Conservation (phyloP, 2,888 invertebrate species). For the Liodrosophila aerea region DNA sequence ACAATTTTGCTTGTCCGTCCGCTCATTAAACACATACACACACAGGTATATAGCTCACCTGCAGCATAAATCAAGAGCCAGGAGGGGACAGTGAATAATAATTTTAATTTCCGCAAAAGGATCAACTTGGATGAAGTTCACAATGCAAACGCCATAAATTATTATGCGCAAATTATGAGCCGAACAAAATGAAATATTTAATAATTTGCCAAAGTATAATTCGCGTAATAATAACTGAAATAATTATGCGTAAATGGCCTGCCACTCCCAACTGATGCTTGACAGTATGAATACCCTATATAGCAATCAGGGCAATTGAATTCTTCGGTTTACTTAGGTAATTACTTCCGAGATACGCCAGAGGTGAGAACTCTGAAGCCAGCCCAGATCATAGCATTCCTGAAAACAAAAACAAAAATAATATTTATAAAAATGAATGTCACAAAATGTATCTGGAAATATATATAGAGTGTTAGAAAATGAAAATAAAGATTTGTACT, state of each 20-base stretch:
- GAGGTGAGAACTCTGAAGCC: too few relatives aligned
- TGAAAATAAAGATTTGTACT: too few relatives aligned
- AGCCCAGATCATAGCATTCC: too few relatives aligned
- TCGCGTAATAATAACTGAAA: constrained; percentile 21
- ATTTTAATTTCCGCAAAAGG: constrained; percentile 67
- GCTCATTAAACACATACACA: constrained; percentile 55
- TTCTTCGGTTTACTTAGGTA: too few relatives aligned
- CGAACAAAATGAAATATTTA: constrained; percentile 33
- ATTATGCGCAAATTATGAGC: constrained; percentile 55
- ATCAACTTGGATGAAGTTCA: constrained; percentile 51
- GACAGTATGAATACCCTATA: too few relatives aligned
- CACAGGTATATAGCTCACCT: constrained; percentile 26
- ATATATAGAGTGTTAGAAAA: too few relatives aligned
- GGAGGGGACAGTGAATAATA: constrained; percentile 20
- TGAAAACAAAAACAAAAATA: too few relatives aligned
- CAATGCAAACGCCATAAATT: constrained; percentile 52
- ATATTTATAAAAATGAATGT: too few relatives aligned
- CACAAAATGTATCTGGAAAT: too few relatives aligned
- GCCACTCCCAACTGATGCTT: too few relatives aligned
- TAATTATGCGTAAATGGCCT: constrained; percentile 23
- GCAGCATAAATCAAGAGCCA: constrained; percentile 44
- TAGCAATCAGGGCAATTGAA: too few relatives aligned
- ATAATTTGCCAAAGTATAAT: constrained; percentile 31
- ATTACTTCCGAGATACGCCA: too few relatives aligned
- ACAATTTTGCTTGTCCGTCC: constrained; percentile 35